Conservation (phyloP, 2,888 invertebrate genomes). For the Watsonalla binaria region DNA sequence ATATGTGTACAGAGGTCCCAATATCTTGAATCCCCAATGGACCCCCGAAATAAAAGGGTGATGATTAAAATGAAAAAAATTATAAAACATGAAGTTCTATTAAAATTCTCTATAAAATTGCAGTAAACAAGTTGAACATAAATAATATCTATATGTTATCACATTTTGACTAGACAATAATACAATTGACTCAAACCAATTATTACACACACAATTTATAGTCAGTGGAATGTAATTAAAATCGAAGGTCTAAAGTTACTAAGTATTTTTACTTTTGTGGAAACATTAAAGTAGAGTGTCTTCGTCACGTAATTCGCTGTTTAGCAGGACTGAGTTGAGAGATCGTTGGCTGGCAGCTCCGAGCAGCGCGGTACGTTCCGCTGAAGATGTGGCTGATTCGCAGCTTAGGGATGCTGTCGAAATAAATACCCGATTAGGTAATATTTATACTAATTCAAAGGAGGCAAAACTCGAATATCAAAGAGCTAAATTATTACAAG, state of each 20-base stretch:
- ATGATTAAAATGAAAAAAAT: slow-evolving; percentile 10
- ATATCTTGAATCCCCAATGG: neutral
- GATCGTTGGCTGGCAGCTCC: slow-evolving; percentile 88
- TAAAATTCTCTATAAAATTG: slow-evolving; percentile 16
- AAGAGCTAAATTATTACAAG: too few relatives aligned
- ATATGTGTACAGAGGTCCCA: neutral
- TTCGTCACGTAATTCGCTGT: slow-evolving; percentile 90
- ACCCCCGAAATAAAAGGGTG: too few relatives aligned
- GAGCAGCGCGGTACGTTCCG: slow-evolving; percentile 81
- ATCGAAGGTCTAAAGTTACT: slow-evolving; percentile 8
- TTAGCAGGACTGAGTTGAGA: slow-evolving; percentile 75
- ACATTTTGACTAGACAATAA: slow-evolving; percentile 10
- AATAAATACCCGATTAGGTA: too few relatives aligned
- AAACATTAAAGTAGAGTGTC: slow-evolving; percentile 86
- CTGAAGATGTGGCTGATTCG: slow-evolving; percentile 79
- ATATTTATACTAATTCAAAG: too few relatives aligned
- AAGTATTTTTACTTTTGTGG: too few relatives aligned
- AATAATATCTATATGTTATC: slow-evolving; percentile 6
- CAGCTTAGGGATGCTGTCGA: slow-evolving; percentile 80
- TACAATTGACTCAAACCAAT: neutral
- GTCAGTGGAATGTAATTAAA: slow-evolving; percentile 5
- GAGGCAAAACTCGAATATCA: too few relatives aligned
- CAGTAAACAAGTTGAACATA: slow-evolving; percentile 5
- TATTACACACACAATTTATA: slow-evolving; percentile 4
- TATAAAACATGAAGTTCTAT: slow-evolving; percentile 16